Percentiles rank a stretch among this genome's conserved stretches.
These are phyloP conservation scores for Acanthaster planci DNA, from an alignment of 35 echinoderm and acorn worm genomes.

Conservation along the genomic window DNA sequence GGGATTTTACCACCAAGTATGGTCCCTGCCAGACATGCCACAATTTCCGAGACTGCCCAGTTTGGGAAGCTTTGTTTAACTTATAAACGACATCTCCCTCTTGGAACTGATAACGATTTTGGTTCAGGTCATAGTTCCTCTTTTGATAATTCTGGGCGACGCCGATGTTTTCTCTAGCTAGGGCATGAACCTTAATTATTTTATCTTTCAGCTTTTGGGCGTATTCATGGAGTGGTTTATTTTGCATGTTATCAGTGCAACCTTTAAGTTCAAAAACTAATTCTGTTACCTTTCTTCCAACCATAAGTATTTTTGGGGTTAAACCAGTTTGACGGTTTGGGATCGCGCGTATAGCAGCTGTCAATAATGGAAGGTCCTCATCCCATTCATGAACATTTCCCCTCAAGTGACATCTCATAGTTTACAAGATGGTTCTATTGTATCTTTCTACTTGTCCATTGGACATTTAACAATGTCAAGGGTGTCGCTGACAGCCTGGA, in stretches of 20 bases:
- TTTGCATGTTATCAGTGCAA: not conserved
- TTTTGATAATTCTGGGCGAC: not conserved
- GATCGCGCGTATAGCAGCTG: not conserved
- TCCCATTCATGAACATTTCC: not conserved
- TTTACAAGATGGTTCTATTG: constrained; percentile 55
- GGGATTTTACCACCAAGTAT: not conserved
- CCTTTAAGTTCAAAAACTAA: no score
- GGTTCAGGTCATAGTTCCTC: not conserved
- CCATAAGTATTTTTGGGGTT: not conserved
- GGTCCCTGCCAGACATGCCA: not conserved
- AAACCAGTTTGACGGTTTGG: constrained; percentile 3
- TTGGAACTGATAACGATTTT: not conserved
- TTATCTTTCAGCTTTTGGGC: no score
- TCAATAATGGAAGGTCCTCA: constrained; percentile 1
- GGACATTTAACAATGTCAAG: constrained; percentile 32
- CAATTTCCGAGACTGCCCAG: constrained; percentile 6
- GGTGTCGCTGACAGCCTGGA: constrained; percentile 18
- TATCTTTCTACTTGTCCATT: constrained; percentile 58
- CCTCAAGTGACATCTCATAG: constrained; percentile 42
- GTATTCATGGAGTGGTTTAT: not conserved
- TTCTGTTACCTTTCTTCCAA: constrained; percentile 19
- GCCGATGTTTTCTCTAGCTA: not conserved
- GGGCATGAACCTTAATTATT: not conserved
- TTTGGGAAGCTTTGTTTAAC: not conserved
- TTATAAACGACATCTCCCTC: not conserved